phyloP scores from a whole-genome alignment of 2,797 vertebrate genomes.

The Melanotaenia pygmaea region DNA sequence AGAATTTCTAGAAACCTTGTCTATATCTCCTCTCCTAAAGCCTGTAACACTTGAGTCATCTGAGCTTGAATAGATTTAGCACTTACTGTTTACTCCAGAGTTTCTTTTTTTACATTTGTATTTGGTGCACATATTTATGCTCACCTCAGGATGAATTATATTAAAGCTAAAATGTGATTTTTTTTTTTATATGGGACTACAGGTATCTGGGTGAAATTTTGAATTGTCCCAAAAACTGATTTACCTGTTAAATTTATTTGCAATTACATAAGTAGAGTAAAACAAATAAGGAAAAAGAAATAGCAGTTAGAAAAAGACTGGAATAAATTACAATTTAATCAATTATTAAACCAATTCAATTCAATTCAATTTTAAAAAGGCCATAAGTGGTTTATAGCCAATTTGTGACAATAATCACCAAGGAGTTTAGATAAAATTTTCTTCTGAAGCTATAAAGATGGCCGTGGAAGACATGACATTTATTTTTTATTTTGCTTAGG shows the following conservation, averaged over 20 bases:
- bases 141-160: background rate
- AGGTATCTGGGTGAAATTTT: background rate
- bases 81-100: background rate
- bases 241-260: too few species aligned
- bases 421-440: too few species aligned
- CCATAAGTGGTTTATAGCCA: too few species aligned
- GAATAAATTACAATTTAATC: too few species aligned
- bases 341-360: too few species aligned
- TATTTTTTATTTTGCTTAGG: background rate
- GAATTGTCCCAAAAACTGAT: background rate
- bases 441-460: too few species aligned
- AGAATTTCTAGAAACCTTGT: too few species aligned
- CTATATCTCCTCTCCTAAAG: background rate
- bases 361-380: too few species aligned
- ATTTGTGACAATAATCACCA: too few species aligned
- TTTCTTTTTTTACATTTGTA: background rate
- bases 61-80: background rate
- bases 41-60: background rate
- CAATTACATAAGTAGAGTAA: too few species aligned
- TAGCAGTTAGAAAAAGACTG: too few species aligned
- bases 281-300: too few species aligned
- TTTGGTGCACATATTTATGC: background rate
- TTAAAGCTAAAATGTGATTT: background rate
- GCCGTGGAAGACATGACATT: background rate
- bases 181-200: background rate